A percentile compares a stretch with the other conserved stretches of the same genome.
phyloP scores from a whole-genome alignment of 2,888 invertebrate genomes.

The Stictocephala bisonia region DNA sequence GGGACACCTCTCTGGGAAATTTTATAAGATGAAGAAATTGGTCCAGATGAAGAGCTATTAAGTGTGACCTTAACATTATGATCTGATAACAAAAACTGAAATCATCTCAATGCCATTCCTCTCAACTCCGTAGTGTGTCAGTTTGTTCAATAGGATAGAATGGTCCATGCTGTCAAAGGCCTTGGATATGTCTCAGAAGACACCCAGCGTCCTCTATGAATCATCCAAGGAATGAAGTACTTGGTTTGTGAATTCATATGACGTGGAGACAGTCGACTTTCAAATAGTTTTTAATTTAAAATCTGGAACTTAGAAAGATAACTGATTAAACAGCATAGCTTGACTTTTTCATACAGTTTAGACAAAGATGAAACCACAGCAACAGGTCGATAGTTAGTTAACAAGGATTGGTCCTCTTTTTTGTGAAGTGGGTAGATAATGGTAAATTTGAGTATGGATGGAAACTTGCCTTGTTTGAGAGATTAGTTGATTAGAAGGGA shows the following conservation, averaged over 20 bases:
- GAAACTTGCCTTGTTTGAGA: background rate
- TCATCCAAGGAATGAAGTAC: constrained; percentile 3
- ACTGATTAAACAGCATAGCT: background rate
- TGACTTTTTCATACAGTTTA: constrained; percentile 15
- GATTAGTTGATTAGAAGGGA: constrained; percentile 1
- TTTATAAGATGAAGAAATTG: too few species aligned
- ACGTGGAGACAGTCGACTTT: constrained; percentile 3
- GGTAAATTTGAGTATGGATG: background rate
- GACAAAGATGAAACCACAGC: background rate
- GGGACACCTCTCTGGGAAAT: too few species aligned
- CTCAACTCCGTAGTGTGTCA: too few species aligned
- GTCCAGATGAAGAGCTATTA: too few species aligned
- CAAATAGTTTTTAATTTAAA: too few species aligned
- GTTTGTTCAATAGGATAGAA: background rate
- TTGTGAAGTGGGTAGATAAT: constrained; percentile 4
- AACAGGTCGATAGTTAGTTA: constrained; percentile 6
- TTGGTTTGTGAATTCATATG: constrained; percentile 8
- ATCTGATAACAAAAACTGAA: too few species aligned
- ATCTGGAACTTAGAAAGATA: too few species aligned
- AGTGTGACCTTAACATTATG: too few species aligned
- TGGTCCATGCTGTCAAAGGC: constrained; percentile 12
- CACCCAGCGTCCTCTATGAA: constrained; percentile 4
- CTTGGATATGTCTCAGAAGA: constrained; percentile 17
- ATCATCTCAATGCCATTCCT: background rate
- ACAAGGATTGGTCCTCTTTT: background rate